Base-by-base conservation (phyloP, 2,113 vertebrate species). In the Dipodomys merriami region DNA sequence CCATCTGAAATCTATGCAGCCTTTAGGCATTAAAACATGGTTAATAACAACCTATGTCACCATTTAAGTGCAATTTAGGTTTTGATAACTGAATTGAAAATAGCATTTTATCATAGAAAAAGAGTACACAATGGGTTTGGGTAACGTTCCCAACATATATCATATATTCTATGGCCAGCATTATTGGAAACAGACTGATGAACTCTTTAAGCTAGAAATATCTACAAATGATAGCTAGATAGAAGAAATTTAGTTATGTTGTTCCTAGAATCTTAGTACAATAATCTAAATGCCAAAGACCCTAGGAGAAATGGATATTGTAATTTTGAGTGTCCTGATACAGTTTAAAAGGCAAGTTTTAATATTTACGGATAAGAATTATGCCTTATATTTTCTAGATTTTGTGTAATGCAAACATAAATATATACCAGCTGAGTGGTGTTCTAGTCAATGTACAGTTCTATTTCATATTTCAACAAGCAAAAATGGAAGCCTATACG, bases 31-130 rank as follows among this genome's bases (percentile, higher is more conserved):
- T 95, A 96, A 94, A 80, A 79, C 83, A 4, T 92, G 19, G 49
- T 96, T 95, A 95, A 96, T 96, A 96, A 91, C 93, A 67, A 35
- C 76, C 83, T 67, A 57, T 95, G 35, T 88, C 35, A 95, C 90
- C 90, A 96, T 53, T 97, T 95, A 90, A 91, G 39, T 86, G 60
- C 27, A 76, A 44, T 44, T 84, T 83, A 39, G 29, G 19, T 84
- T 83, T 94, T 88, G 67, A 44, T 97, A 95, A 94, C 80, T 96
- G 86, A 95, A 96, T 83, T 82, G 67, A 96, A 91, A 0, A 77
- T 64, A 29, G 25, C 46, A 80, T 62, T 93, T 84, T 94, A 90
- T 88, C 46, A 86, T 60, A 86, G 20, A 86, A 95, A 76, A 0
- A 49, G 0, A 46, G 83, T 29, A 90, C 6, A 89, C 11, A 95